phyloP scores from a whole-genome alignment of 2,888 invertebrate species.

The Drosophila acutilabella region DNA sequence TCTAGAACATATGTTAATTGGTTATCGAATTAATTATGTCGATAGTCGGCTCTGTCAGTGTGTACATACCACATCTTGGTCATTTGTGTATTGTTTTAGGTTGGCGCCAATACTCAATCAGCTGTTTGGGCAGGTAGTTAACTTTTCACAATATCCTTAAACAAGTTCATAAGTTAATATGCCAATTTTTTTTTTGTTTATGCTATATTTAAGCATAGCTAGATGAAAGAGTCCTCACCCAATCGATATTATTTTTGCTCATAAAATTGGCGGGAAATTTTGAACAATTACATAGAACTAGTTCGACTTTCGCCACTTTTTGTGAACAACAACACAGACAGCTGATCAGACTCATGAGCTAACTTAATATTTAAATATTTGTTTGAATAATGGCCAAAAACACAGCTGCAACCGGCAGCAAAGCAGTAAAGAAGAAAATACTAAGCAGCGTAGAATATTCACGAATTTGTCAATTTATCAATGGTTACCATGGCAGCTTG shows the following conservation, averaged over 20 bases:
- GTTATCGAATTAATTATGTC: neutral
- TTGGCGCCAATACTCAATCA: too few relatives aligned
- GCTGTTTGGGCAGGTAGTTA: too few relatives aligned
- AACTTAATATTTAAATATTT: slow-evolving; percentile 16
- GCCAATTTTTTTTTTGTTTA: too few relatives aligned
- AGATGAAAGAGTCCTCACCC: too few relatives aligned
- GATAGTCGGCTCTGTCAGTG: neutral
- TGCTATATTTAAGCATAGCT: too few relatives aligned
- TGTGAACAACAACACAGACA: slow-evolving; percentile 9
- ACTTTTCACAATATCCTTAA: too few relatives aligned
- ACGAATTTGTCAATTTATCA: slow-evolving; percentile 85
- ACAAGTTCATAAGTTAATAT: too few relatives aligned
- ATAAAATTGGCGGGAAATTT: neutral
- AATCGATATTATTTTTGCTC: neutral
- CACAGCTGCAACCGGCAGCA: neutral
- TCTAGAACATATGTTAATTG: slow-evolving; percentile 6
- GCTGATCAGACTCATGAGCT: slow-evolving; percentile 11
- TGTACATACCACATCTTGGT: too few relatives aligned
- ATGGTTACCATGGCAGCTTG: slow-evolving; percentile 86
- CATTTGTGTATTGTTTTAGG: too few relatives aligned
- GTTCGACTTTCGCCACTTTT: neutral
- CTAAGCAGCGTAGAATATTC: slow-evolving; percentile 65
- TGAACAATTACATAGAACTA: neutral
- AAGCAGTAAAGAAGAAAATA: slow-evolving; percentile 59
- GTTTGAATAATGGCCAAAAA: slow-evolving; percentile 27